phyloP scores from a whole-genome alignment of 1,140 invertebrate genomes.

The Papilio helenus region DNA sequence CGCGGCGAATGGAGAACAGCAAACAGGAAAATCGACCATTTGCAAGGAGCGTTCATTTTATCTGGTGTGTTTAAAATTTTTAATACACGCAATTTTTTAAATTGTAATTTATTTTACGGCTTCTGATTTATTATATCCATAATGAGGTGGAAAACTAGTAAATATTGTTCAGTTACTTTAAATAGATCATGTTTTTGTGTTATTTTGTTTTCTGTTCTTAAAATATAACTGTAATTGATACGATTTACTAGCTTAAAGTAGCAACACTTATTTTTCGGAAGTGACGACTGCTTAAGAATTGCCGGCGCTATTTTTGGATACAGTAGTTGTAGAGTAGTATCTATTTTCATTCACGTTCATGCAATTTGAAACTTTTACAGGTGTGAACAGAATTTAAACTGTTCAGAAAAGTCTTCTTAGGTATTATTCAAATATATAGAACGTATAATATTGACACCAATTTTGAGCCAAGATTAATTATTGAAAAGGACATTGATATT shows the following conservation, averaged over 20 bases:
- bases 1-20: slow-evolving; percentile 79
- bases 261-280: slow-evolving; percentile 66
- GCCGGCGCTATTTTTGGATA: slow-evolving; percentile 80
- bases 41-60: slow-evolving; percentile 74
- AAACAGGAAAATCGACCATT: slow-evolving; percentile 83
- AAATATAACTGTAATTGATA: slow-evolving; percentile 36
- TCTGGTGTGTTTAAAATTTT: slow-evolving; percentile 57
- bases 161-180: neutral
- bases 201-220: neutral
- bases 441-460: neutral
- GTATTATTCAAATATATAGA: neutral
- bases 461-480: no score
- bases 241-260: slow-evolving; percentile 42
- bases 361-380: slow-evolving; percentile 79
- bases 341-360: slow-evolving; percentile 80
- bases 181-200: neutral
- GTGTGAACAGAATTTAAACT: slow-evolving; percentile 44
- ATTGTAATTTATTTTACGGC: slow-evolving; percentile 15
- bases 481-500: no score
- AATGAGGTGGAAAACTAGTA: neutral
- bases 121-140: neutral
- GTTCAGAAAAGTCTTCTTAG: neutral
- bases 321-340: slow-evolving; percentile 56
- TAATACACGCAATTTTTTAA: slow-evolving; percentile 35
- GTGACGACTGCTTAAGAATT: slow-evolving; percentile 64